A percentile compares a stretch with the other conserved stretches of the same genome.
Conservation (phyloP, 2,113 vertebrate genomes). For the Anarhynchus alexandrinus region DNA sequence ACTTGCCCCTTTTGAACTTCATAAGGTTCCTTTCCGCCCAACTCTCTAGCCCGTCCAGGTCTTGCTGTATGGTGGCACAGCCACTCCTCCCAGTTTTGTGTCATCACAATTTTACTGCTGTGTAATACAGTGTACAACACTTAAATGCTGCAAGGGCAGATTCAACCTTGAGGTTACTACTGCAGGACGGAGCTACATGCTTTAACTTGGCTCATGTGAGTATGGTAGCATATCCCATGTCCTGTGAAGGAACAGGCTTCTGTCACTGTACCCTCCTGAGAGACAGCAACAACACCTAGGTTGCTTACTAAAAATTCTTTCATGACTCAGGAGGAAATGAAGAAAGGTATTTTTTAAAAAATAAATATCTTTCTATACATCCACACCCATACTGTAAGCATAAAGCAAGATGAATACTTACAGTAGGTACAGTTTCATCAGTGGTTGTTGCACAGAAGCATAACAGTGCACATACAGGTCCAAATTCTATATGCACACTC, state of each 20-base stretch:
- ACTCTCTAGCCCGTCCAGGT: too few species aligned
- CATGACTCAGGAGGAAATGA: not conserved
- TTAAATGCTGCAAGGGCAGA: not conserved
- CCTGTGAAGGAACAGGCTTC: not conserved
- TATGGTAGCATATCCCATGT: accelerated
- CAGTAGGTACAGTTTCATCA: not conserved
- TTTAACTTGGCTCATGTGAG: not conserved
- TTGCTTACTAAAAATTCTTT: not conserved
- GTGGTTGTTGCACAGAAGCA: not conserved
- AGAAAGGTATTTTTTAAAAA: not conserved
- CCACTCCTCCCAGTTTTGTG: too few species aligned
- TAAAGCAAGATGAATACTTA: not conserved
- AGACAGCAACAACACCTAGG: not conserved
- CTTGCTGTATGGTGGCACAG: too few species aligned
- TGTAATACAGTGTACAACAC: not conserved
- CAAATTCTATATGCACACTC: not conserved
- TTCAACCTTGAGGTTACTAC: not conserved
- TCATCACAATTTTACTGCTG: not conserved
- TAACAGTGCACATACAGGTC: not conserved
- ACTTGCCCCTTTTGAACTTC: too few species aligned
- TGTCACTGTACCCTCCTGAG: not conserved
- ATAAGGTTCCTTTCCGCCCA: too few species aligned
- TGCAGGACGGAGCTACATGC: not conserved
- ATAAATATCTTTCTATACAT: not conserved
- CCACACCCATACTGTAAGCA: not conserved